Base-by-base conservation (phyloP, 2,113 vertebrate species). In the Callipepla californica region DNA sequence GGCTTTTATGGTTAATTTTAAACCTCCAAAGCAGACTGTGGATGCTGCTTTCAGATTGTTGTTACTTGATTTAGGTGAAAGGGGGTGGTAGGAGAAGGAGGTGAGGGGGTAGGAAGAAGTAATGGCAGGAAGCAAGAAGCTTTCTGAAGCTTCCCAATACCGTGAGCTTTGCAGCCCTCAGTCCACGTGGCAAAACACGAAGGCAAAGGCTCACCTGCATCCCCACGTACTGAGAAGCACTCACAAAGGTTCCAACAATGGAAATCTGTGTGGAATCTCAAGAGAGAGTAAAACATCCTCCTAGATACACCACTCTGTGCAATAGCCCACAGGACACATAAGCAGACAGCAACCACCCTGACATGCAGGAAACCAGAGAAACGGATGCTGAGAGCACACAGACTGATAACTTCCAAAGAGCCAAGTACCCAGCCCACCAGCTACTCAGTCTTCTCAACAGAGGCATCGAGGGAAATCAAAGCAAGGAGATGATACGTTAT, bases 391-490 rank as follows among this genome's bases (percentile, higher is more conserved):
- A 26, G 19, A 83, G 40, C 23, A 32, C 21, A 36, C 10, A 32
- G 72, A 88, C 40, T 15, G 61, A 22, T 32, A 89, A 75, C 61
- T 91, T 92, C 72, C 69, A 68, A 81, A 61, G 65, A 78, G 68
- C 65, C 81, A 70, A 58, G 47, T 21, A 85, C 23, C 55, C 89
- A 90, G 47, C 73, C 58, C 53, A 1, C 44, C 61, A 76, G 26
- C 68, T 72, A 48, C 51, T 91, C 93, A 72, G 58, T 48, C 79
- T 72, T 91, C 80, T 78, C 84, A 87, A 48, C 55, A 80, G 53
- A 93, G 51, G 76, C 74, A 76, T 32, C 80, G 59, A 90, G 94
- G 79, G 92, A 94, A 96, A 96, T 91, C 90, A 75, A 89, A 87
- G 90, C 76, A 79, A 74, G 83, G 87, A 83, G 50, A 80, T 14